Evolutionary conservation across 2,797 vertebrate genomes (phyloP).

Genomic region (Allobates femoralis): DNA sequence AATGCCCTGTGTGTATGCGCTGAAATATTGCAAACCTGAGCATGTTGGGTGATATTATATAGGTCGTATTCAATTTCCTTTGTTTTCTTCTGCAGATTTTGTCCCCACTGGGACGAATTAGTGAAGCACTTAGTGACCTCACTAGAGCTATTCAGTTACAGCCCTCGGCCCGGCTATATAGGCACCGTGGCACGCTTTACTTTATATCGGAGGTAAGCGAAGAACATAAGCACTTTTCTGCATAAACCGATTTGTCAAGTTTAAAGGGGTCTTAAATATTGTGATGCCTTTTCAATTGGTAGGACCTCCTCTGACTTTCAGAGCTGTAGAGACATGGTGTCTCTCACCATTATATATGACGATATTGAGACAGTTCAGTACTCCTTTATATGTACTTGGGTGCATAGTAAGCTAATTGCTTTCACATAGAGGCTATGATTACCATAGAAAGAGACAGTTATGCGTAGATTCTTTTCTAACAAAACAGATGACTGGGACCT

Average conservation of each 20-base stretch:
- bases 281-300: too few relatives aligned
- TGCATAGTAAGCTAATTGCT: too few relatives aligned
- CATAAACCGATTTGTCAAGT: not conserved
- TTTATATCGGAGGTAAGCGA: conserved; percentile 94
- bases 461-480: too few relatives aligned
- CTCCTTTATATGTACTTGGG: too few relatives aligned
- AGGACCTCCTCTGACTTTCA: too few relatives aligned
- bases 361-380: too few relatives aligned
- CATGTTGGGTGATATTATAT: not conserved
- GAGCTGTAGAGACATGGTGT: too few relatives aligned
- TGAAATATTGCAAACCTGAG: not conserved
- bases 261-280: not conserved
- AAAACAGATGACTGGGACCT: too few relatives aligned
- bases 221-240: not conserved
- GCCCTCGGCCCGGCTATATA: conserved; percentile 91
- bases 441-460: too few relatives aligned
- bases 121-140: conserved; percentile 93
- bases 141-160: conserved; percentile 96
- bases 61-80: not conserved
- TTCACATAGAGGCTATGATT: too few relatives aligned
- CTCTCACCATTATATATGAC: too few relatives aligned
- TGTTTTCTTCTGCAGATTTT: conserved; percentile 81
- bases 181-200: conserved; percentile 92
- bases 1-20: not conserved
- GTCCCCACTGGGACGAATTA: conserved; percentile 92